phyloP scores from a whole-genome alignment of 1,140 invertebrate species.

The Teleopsis dalmanni region DNA sequence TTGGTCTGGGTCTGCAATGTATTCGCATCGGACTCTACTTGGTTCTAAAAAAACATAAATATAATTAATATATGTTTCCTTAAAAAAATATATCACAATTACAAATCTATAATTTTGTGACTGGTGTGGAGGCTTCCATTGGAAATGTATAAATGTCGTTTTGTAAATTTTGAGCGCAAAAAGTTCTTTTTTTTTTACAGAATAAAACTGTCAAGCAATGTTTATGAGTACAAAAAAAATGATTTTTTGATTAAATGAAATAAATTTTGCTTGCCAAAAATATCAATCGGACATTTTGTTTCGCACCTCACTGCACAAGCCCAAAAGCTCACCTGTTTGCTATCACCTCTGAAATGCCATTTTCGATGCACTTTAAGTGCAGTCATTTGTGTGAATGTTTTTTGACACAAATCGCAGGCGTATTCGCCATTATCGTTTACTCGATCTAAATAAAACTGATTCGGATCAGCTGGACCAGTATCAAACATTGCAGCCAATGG shows the following conservation, averaged over 20 bases:
- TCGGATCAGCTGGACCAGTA: slow-evolving; percentile 36
- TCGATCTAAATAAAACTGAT: slow-evolving; percentile 37
- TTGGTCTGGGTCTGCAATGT: slow-evolving; percentile 12
- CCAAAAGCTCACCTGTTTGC: slow-evolving; percentile 45
- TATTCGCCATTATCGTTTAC: slow-evolving; percentile 42
- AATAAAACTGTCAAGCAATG: background rate
- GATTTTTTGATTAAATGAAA: no score
- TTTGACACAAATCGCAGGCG: slow-evolving; percentile 42
- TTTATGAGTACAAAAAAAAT: no score
- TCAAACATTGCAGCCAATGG: slow-evolving; percentile 42
- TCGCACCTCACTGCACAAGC: slow-evolving; percentile 41
- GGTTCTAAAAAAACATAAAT: slow-evolving; percentile 22
- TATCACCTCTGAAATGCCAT: slow-evolving; percentile 46
- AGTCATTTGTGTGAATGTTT: slow-evolving; percentile 42
- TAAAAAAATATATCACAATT: slow-evolving; percentile 11
- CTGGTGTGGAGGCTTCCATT: slow-evolving; percentile 39
- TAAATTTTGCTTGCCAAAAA: slow-evolving; percentile 12
- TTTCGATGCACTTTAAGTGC: slow-evolving; percentile 45
- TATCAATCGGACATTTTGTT: slow-evolving; percentile 14
- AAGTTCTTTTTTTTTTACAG: background rate
- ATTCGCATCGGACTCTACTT: slow-evolving; percentile 32
- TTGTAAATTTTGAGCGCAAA: slow-evolving; percentile 9
- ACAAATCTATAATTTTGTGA: slow-evolving; percentile 35
- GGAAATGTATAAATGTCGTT: slow-evolving; percentile 10
- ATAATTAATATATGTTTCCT: slow-evolving; percentile 12